These are phyloP conservation scores for Leptinotarsa defecta DNA, from an alignment of 1,140 invertebrate genomes.

Conservation along the genomic window DNA sequence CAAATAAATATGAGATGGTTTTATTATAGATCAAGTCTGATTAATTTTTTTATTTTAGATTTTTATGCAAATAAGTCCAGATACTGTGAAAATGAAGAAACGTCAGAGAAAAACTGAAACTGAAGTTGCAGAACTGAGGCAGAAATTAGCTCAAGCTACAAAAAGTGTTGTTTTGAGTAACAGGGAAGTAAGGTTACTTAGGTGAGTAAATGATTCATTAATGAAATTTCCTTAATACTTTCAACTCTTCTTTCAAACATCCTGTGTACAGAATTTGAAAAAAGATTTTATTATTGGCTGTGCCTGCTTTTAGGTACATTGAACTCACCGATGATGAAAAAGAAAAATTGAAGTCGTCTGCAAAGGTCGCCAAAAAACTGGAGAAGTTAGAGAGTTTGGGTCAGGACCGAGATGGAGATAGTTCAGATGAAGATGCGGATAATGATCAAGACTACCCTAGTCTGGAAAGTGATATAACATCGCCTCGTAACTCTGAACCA, in stretches of 20 bases:
- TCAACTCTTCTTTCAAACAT: no score
- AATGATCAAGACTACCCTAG: constrained; percentile 77
- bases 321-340: constrained; percentile 93
- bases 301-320: constrained; percentile 68
- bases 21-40: background rate
- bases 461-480: constrained; percentile 70
- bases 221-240: constrained; percentile 1
- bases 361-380: constrained; percentile 91
- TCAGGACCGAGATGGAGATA: constrained; percentile 63
- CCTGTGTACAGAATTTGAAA: background rate
- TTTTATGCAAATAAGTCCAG: constrained; percentile 81
- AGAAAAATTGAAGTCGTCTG: constrained; percentile 87
- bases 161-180: constrained; percentile 90
- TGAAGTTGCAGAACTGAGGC: constrained; percentile 85
- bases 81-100: constrained; percentile 83
- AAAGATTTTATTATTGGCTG: background rate
- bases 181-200: constrained; percentile 85
- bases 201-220: constrained; percentile 58
- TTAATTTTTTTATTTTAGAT: constrained; percentile 40
- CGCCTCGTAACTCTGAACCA: constrained; percentile 76
- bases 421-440: constrained; percentile 58
- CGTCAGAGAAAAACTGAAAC: constrained; percentile 87
- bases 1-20: no score
- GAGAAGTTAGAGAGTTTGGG: constrained; percentile 83
- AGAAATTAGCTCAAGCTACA: constrained; percentile 78